Evolutionary conservation across 2,113 vertebrate species (phyloP), one percentile per base, ranked within the genome.

Genomic region (Heloderma charlesbogerti): DNA sequence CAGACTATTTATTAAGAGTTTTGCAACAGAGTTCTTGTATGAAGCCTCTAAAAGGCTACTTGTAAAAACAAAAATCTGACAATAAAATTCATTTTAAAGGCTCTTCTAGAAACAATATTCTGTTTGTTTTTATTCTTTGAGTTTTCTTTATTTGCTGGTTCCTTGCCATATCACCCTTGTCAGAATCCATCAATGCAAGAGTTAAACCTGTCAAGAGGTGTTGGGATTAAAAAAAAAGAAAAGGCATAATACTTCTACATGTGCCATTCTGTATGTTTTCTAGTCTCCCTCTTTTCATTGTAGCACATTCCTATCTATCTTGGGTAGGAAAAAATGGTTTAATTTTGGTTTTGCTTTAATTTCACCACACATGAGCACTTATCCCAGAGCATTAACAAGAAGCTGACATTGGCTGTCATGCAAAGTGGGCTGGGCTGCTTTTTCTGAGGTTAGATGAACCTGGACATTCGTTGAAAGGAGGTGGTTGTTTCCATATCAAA

Each of bases 1-100:
- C 96, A 97, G 97, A 97, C 97, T 98, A 98, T 98, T 98, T 98
- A 98, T 98, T 98, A 98, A n/a, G 97, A 98, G 97, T 98, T 98
- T 98, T 98, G 98, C 97, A 98, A 97, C 97, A 97, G 97, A 98
- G 96, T 98, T 98, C 97, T 98, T 98, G 97, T 98, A 97, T 97
- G 97, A 97, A 97, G 97, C 96, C 97, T 92, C 95, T 97, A 96
- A 97, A 90, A 97, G 97, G 97, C 97, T 97, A 97, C 97, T 97
- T 98, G 97, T 98, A 98, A 97, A 90, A 89, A 86, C 34, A 89
- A 85, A 97, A 96, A 97, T 96, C 96, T 96, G 96, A 98, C 96
- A 98, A 98, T 98, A 98, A 98, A 98, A 97, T 94, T 97, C 95
- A 97, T 98, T 98, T 98, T 97, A 98, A 98, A 97, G 90, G 86